A percentile compares a stretch with the other conserved stretches of the same genome.
phyloP scores from a whole-genome alignment of 2,113 vertebrate genomes.

The Campylomormyrus tamandua region DNA sequence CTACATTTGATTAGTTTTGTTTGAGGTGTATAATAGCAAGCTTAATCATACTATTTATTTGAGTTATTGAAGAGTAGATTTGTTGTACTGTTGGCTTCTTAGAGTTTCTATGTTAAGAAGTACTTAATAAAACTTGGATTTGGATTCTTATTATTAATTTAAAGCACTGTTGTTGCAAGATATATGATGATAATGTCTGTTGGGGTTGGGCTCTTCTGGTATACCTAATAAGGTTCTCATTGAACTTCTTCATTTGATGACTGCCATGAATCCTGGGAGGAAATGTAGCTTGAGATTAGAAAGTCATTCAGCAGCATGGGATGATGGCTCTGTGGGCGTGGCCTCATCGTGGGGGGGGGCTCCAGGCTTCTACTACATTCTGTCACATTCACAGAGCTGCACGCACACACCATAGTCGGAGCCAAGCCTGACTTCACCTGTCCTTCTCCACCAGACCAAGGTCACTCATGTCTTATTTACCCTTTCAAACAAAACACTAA shows the following conservation, averaged over 20 bases:
- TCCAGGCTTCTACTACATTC: not conserved
- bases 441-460: not conserved
- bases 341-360: not conserved
- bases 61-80: not conserved
- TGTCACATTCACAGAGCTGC: not conserved
- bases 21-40: not conserved
- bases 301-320: not conserved
- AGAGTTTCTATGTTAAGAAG: not conserved
- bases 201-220: not conserved
- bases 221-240: not conserved
- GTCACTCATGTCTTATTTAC: not conserved
- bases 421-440: not conserved
- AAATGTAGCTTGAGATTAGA: not conserved
- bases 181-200: not conserved
- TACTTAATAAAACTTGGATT: not conserved
- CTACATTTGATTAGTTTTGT: not conserved
- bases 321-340: not conserved
- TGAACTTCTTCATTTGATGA: not conserved
- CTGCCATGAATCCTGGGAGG: not conserved
- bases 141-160: not conserved
- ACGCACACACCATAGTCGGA: not conserved
- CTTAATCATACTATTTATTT: not conserved
- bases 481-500: not conserved
- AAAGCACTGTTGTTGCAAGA: not conserved
- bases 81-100: not conserved